Evolutionary conservation across 1,140 invertebrate species (phyloP).

Genomic region (Bilobella aurantiaca): DNA sequence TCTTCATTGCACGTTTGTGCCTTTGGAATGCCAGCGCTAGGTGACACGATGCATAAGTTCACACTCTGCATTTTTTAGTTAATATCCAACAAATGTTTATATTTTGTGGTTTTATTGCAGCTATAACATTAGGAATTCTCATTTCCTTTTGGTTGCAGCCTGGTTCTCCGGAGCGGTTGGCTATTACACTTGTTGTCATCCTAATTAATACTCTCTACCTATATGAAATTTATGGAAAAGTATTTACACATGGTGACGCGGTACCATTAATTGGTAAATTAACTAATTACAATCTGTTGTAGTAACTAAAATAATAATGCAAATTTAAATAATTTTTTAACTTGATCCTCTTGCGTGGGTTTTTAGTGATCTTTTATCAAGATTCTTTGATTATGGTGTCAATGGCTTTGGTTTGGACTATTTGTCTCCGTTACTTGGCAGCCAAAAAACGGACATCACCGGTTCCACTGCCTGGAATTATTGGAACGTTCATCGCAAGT

Average conservation of each 20-base stretch:
- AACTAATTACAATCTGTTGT: background rate
- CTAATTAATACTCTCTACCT: slow-evolving; percentile 28
- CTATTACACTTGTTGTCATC: slow-evolving; percentile 16
- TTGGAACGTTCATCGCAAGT: slow-evolving; percentile 23
- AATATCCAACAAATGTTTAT: no score
- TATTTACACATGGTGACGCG: slow-evolving; percentile 28
- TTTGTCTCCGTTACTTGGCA: slow-evolving; percentile 31
- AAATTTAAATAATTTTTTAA: background rate
- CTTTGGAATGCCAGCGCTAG: slow-evolving; percentile 28
- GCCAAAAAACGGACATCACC: slow-evolving; percentile 29
- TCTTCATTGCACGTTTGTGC: slow-evolving; percentile 22
- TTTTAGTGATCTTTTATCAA: slow-evolving; percentile 30
- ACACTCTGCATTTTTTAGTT: no score
- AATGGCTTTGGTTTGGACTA: slow-evolving; percentile 29
- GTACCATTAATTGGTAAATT: slow-evolving; percentile 30
- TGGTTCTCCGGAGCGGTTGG: slow-evolving; percentile 19
- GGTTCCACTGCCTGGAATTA: slow-evolving; percentile 29
- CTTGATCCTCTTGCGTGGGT: no score
- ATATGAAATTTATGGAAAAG: slow-evolving; percentile 22
- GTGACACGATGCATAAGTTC: no score
- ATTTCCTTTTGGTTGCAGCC: slow-evolving; percentile 32
- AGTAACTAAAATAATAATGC: no score
- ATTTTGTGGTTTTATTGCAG: no score
- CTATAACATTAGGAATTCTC: slow-evolving; percentile 23
- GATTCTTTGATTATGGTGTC: slow-evolving; percentile 31